Conservation (phyloP, 92 coral and sea anemone genomes). For the Palythoa grandis region DNA sequence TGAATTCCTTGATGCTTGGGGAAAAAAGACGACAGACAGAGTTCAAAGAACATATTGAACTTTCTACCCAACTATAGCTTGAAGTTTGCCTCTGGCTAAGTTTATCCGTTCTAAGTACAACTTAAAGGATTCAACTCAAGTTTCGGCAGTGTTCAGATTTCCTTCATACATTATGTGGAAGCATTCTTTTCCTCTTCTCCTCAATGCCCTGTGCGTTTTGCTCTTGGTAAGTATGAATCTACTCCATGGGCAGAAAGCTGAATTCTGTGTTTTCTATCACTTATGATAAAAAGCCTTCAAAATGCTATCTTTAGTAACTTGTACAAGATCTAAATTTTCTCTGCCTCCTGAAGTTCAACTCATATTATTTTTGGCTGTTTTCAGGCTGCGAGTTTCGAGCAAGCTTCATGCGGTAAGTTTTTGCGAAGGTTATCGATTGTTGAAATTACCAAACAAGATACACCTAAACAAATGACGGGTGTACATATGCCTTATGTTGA, state of each 20-base stretch:
- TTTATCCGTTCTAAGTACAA: neutral
- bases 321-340: neutral
- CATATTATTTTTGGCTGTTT: neutral
- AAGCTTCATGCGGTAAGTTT: slow-evolving; percentile 38
- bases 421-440: neutral
- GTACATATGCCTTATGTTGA: neutral
- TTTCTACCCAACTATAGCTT: neutral
- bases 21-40: neutral
- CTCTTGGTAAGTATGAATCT: slow-evolving; percentile 19
- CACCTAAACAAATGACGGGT: neutral
- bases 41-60: slow-evolving; percentile 25
- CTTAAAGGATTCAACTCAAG: neutral
- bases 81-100: slow-evolving; percentile 37
- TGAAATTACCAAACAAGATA: neutral
- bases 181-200: neutral
- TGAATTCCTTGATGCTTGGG: slow-evolving; percentile 30
- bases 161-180: slow-evolving; percentile 15
- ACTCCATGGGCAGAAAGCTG: neutral
- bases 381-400: slow-evolving; percentile 11
- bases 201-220: neutral
- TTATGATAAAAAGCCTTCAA: neutral
- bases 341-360: neutral
- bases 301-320: neutral
- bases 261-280: neutral
- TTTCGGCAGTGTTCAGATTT: slow-evolving; percentile 12